Base-by-base conservation (phyloP, 2,113 vertebrate species). In the Lophius piscatorius region DNA sequence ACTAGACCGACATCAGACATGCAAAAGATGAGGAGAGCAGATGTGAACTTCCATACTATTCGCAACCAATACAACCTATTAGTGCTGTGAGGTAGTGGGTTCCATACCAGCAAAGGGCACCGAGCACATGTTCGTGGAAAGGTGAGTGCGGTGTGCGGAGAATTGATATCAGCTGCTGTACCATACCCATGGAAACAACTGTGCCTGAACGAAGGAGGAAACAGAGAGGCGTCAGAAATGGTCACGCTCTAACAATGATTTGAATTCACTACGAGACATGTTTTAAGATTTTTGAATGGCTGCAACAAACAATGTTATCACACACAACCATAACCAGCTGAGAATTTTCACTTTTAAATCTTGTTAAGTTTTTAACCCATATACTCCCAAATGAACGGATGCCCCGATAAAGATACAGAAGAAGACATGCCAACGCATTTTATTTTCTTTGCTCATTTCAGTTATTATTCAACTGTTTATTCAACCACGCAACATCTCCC, bases 151-250 rank as follows among this genome's bases (percentile, higher is more conserved):
- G 85, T 0, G 74, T 63, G 5, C 90, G 86, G 4, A 93, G 84
- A 13, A 92, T 84, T 1, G 90, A 85, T 1, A 95, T 92, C 26
- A 96, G 83, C 81, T 96, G 94, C 83, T 95, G 92, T 3, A 94
- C 92, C 94, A 97, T 97, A 2, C 95, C 95, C 95, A 97, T 97
- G 33, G 91, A 92, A 47, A 94, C 85, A 12, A 95, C 90, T 0
- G 92, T 88, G 13, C 87, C 95, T 96, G 83, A 2, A n/a, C 62
- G 16, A 26, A 6, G 45, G 31, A 40, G 39, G 11, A 55, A 2
- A 47, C 1, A 5, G 1, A 31, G 22, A 41, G 6, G 31, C 14
- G 0, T 6, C 35, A 10, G 17, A 14, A 2, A 18, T 40, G 1
- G 4, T 21, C 20, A 13, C 1, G 8, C n/a, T n/a, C 20, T 12